Conservation (phyloP, 2,797 vertebrate species). For the Hapalemur alaotrensis region DNA sequence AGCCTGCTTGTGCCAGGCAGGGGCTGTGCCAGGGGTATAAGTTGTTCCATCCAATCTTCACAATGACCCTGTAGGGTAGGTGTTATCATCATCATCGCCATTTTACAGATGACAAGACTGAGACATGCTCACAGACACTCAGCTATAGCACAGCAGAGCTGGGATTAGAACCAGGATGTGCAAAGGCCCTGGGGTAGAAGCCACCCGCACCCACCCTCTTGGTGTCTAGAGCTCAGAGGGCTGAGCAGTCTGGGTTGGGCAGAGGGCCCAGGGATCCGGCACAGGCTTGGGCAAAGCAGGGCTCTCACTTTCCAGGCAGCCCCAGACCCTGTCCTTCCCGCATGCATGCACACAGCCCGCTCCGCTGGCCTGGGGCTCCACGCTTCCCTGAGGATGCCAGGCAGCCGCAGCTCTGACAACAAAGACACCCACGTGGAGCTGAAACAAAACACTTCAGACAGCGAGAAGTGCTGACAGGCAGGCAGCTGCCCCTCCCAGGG, state of each 20-base stretch:
- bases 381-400: constrained; percentile 67
- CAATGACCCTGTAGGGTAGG: no score
- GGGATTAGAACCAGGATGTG: neutral
- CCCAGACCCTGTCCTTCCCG: neutral
- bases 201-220: fast-evolving
- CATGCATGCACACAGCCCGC: constrained; percentile 56
- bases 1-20: neutral
- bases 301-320: neutral
- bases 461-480: constrained; percentile 80
- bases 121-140: neutral
- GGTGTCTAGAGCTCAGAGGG: neutral
- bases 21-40: neutral
- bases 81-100: neutral
- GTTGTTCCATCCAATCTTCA: neutral
- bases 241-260: neutral
- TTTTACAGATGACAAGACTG: neutral
- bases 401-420: constrained; percentile 72
- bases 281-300: neutral
- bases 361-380: constrained; percentile 12
- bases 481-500: constrained; percentile 77
- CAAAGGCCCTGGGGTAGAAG: neutral
- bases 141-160: neutral
- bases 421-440: constrained; percentile 73
- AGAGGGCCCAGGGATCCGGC: neutral
- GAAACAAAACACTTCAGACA: constrained; percentile 83